These are phyloP conservation scores for Ranitomeya variabilis DNA, from an alignment of 2,113 vertebrate species.

Conservation along the genomic window DNA sequence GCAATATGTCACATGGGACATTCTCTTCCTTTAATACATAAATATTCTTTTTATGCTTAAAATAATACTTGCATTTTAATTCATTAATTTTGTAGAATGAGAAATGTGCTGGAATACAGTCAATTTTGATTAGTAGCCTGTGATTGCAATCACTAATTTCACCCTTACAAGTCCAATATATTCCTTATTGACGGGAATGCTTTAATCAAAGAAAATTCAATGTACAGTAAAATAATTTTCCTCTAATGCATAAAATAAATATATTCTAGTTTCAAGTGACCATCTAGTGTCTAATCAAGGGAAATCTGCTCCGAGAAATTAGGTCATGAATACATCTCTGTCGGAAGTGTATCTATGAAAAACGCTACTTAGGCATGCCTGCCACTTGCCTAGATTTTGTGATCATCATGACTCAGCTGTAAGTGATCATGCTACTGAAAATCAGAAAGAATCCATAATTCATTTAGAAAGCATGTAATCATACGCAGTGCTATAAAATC, in stretches of 20 bases:
- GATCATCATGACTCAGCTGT: conserved; percentile 1
- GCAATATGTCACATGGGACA: neutral
- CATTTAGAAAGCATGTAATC: neutral
- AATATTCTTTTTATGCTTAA: neutral
- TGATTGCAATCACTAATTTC: conserved; percentile 48
- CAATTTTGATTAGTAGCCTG: conserved; percentile 35
- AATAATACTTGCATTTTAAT: neutral
- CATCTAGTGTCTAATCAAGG: conserved; percentile 43
- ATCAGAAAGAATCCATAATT: conserved; percentile 22
- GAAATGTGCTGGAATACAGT: neutral
- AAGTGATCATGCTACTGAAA: conserved; percentile 1
- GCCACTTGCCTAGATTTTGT: neutral
- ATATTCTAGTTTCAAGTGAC: conserved; percentile 51
- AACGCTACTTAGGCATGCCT: neutral
- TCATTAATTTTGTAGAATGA: neutral
- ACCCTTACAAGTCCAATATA: conserved; percentile 9
- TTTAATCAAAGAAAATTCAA: conserved; percentile 50
- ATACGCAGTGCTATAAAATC: neutral
- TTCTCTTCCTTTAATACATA: neutral
- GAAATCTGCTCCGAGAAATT: conserved; percentile 11
- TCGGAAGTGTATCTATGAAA: conserved; percentile 17
- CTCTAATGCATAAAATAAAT: conserved; percentile 4
- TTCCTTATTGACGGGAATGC: neutral
- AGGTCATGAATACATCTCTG: neutral
- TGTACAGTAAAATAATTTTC: conserved; percentile 8